phyloP scores from a whole-genome alignment of 1,140 invertebrate species.

The Caenorhabditis latens region DNA sequence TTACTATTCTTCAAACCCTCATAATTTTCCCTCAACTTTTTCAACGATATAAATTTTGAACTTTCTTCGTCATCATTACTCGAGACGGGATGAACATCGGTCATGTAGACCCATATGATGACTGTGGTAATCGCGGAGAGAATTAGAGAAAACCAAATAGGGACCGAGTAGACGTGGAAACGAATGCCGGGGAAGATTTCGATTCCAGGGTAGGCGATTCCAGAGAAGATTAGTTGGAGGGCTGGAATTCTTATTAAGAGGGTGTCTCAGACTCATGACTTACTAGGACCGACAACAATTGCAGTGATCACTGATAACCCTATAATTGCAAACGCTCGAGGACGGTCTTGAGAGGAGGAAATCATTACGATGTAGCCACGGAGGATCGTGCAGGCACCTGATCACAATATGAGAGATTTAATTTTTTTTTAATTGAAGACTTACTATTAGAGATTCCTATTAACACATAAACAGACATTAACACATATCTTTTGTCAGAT shows the following conservation, averaged over 20 bases:
- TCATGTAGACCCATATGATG: background rate
- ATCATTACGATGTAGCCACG: background rate
- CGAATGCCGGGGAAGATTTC: conserved; percentile 19
- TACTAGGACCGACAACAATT: no score
- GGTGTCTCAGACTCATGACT: background rate
- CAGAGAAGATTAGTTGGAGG: conserved; percentile 7
- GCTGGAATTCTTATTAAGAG: background rate
- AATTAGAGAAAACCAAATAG: conserved; percentile 29
- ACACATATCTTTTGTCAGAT: background rate
- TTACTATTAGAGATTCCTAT: conserved; percentile 8
- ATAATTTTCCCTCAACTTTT: conserved; percentile 1
- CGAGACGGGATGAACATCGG: background rate
- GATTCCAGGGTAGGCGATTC: conserved; percentile 37
- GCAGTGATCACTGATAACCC: no score
- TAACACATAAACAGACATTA: background rate
- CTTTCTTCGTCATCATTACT: background rate
- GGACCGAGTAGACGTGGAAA: conserved; percentile 34
- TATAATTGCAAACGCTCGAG: background rate
- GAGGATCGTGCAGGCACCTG: conserved; percentile 4
- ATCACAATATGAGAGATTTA: no score
- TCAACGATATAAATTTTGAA: background rate
- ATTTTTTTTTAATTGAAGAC: background rate
- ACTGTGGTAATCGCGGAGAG: background rate
- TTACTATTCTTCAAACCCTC: background rate
- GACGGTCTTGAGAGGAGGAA: background rate